These are phyloP conservation scores for Fregetta grallaria DNA, from an alignment of 2,113 vertebrate species.

Conservation along the genomic window DNA sequence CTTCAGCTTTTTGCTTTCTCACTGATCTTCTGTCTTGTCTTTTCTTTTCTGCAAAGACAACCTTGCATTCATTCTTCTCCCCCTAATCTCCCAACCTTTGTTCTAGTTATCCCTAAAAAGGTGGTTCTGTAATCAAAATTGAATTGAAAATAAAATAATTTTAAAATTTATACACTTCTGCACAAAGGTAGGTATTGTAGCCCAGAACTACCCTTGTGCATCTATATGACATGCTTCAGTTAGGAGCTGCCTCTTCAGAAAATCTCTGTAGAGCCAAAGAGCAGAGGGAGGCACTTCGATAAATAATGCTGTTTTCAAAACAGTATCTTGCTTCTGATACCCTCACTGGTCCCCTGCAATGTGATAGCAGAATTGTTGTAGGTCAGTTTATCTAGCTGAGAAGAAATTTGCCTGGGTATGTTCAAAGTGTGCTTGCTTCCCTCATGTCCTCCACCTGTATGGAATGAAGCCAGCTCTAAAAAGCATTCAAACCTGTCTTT, in stretches of 20 bases:
- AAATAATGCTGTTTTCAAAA: background rate
- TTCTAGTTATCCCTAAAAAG: background rate
- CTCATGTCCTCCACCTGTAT: background rate
- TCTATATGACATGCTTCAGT: background rate
- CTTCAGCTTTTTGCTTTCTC: background rate
- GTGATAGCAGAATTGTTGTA: background rate
- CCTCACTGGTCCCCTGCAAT: background rate
- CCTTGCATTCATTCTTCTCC: background rate
- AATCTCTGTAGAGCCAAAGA: background rate
- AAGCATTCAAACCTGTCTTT: background rate
- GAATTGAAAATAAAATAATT: background rate
- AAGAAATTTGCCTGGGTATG: background rate
- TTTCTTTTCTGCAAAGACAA: background rate
- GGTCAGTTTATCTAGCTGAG: background rate
- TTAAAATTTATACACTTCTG: background rate
- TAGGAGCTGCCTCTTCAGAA: background rate
- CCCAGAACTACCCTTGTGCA: background rate
- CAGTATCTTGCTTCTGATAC: background rate
- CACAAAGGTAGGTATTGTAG: background rate
- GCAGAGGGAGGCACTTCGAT: background rate
- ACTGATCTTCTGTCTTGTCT: background rate
- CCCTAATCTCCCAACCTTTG: background rate
- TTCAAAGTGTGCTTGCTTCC: background rate
- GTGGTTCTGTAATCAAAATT: background rate
- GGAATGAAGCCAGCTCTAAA: background rate